These are phyloP conservation scores for Calliphora vomitoria DNA, from an alignment of 2,888 invertebrate species.

Conservation along the genomic window DNA sequence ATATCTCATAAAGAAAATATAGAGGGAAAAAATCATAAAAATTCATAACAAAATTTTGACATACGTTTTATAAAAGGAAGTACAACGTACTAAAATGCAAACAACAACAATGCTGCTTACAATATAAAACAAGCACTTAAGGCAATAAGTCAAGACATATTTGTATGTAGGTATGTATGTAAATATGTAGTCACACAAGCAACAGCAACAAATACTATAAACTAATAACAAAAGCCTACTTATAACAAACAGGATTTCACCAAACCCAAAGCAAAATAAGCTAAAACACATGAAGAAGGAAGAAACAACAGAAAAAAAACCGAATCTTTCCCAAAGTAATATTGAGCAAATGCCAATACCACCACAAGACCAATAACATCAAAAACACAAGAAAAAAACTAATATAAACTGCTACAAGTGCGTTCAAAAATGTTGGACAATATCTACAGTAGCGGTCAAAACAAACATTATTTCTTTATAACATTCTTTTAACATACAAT, in stretches of 20 bases:
- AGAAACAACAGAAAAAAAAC: conserved; percentile 1
- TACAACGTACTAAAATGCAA: conserved; percentile 9
- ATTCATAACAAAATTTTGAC: conserved; percentile 47
- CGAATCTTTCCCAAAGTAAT: conserved; percentile 22
- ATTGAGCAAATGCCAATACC: conserved; percentile 19
- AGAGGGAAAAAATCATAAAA: conserved; percentile 56
- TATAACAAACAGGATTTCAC: conserved; percentile 23
- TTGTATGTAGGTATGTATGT: background rate
- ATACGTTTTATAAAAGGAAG: conserved; percentile 33
- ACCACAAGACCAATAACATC: conserved; percentile 4
- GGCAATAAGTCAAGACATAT: conserved; percentile 63
- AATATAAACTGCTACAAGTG: conserved; percentile 43
- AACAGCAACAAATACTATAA: conserved; percentile 19
- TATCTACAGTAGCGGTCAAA: background rate
- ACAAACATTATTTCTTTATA: too few relatives aligned
- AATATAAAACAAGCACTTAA: conserved; percentile 57
- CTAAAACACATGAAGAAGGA: background rate
- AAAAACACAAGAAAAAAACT: background rate
- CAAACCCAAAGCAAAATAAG: background rate
- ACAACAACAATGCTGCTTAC: conserved; percentile 33
- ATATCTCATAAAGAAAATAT: background rate
- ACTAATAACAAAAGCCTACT: conserved; percentile 35
- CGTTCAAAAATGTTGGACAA: conserved; percentile 33
- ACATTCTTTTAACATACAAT: too few relatives aligned
- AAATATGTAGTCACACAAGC: background rate